Evolutionary conservation across 2,888 invertebrate species (phyloP).

Genomic region (Fragum fragum): DNA sequence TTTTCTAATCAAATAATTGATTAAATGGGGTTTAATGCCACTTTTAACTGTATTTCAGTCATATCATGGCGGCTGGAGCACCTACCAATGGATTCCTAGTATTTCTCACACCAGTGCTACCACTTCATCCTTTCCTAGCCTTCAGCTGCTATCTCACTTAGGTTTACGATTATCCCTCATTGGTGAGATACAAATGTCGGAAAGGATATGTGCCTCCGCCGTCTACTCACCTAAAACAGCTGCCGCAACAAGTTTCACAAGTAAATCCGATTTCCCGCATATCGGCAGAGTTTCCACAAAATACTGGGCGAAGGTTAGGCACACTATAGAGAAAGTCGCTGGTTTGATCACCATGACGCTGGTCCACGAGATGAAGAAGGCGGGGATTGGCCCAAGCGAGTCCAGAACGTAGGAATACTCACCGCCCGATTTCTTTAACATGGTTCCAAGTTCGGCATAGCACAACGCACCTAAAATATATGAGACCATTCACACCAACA

Average conservation of each 20-base stretch:
- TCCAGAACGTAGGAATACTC: slow-evolving; percentile 1
- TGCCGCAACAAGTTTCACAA: not conserved
- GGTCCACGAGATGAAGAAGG: slow-evolving; percentile 6
- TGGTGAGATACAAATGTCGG: too few species aligned
- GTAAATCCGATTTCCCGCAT: not conserved
- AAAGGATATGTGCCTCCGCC: too few species aligned
- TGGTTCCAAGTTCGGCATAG: not conserved
- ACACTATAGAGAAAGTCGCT: not conserved
- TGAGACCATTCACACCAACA: too few species aligned
- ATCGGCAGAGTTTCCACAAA: not conserved
- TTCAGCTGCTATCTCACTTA: too few species aligned
- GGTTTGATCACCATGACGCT: not conserved
- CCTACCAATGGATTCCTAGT: too few species aligned
- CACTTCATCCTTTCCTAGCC: too few species aligned
- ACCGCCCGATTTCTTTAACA: slow-evolving; percentile 2
- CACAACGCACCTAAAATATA: slow-evolving; percentile 10
- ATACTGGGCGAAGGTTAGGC: not conserved
- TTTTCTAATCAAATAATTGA: too few species aligned
- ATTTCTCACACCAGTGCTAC: too few species aligned
- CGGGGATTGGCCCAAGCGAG: not conserved
- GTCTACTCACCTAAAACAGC: not conserved
- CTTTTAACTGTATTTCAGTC: too few species aligned
- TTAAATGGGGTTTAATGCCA: too few species aligned
- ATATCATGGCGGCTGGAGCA: too few species aligned
- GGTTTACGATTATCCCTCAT: too few species aligned